phyloP scores from a whole-genome alignment of 2,113 vertebrate genomes.

The Narcine bancroftii region DNA sequence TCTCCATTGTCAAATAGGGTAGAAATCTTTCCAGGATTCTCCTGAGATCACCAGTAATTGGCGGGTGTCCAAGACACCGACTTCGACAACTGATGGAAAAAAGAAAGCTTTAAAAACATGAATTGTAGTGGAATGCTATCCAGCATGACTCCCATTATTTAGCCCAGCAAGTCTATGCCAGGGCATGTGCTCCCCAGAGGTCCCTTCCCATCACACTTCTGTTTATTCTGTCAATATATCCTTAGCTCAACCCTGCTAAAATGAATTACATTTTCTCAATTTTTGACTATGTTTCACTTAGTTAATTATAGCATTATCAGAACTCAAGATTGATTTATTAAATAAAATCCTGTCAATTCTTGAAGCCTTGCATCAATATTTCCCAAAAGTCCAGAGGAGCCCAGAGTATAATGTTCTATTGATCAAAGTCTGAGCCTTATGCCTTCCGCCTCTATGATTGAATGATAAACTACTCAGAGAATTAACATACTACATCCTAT shows the following conservation, averaged over 20 bases:
- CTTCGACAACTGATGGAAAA: not conserved
- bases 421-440: no score
- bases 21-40: no score
- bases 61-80: not conserved
- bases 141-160: not conserved
- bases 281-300: not conserved
- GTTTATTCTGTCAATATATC: not conserved
- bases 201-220: not conserved
- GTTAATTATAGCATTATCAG: not conserved
- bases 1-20: not conserved
- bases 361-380: no score
- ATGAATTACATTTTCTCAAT: not conserved
- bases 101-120: not conserved
- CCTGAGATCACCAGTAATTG: not conserved
- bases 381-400: not conserved
- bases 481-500: not conserved
- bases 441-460: not conserved
- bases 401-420: not conserved
- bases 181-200: not conserved
- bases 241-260: not conserved
- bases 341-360: no score
- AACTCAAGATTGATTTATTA: not conserved
- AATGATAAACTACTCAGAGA: not conserved
- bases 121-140: not conserved
- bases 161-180: not conserved